A percentile compares a stretch with the other conserved stretches of the same genome.
Conservation (phyloP, 2,113 vertebrate species). For the Pelvicachromis taeniatus region DNA sequence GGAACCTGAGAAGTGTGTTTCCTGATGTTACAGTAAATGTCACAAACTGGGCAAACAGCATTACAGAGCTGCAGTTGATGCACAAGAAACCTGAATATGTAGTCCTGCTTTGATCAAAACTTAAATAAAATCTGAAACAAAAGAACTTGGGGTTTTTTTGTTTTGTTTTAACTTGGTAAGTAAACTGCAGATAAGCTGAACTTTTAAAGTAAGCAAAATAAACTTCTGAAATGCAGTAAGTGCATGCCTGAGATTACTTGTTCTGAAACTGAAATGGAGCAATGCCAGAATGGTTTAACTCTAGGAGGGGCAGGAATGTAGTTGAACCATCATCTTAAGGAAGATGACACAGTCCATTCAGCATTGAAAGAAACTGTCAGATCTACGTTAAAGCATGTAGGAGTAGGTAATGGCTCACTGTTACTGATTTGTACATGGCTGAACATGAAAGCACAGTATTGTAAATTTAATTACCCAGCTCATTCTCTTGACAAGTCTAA, state of each 20-base stretch:
- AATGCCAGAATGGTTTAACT: background rate
- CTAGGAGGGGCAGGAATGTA: background rate
- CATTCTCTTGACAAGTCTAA: background rate
- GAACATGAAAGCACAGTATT: background rate
- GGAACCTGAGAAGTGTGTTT: background rate
- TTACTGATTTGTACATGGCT: background rate
- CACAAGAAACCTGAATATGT: background rate
- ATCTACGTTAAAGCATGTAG: background rate
- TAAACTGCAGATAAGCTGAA: too few species aligned
- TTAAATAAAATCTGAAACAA: background rate
- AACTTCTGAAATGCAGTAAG: too few species aligned
- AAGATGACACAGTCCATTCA: background rate
- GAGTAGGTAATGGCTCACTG: background rate
- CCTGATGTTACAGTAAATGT: background rate
- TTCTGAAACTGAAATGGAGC: background rate
- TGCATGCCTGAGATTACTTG: background rate
- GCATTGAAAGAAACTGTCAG: background rate
- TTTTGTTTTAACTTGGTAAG: background rate
- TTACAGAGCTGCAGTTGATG: background rate
- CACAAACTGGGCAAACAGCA: rapidly evolving
- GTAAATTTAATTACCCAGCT: background rate
- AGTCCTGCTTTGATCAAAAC: background rate
- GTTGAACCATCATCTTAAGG: background rate
- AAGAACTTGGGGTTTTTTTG: background rate
- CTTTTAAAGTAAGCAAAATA: too few species aligned